Evolutionary conservation across 2,113 vertebrate genomes (phyloP).

Genomic region (Otocyon megalotis): DNA sequence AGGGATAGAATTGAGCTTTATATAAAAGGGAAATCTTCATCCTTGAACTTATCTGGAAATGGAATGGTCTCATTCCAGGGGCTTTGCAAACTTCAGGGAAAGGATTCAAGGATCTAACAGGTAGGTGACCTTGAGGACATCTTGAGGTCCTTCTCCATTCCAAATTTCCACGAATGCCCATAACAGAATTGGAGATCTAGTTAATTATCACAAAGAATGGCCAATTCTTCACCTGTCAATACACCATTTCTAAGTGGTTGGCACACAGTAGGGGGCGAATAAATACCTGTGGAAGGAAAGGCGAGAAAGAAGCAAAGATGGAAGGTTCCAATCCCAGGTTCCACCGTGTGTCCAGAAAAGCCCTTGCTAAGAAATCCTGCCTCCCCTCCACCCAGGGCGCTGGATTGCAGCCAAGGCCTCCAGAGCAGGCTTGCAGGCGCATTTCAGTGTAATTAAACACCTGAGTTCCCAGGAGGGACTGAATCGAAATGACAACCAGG

Average conservation of each 20-base stretch:
- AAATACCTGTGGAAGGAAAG: not conserved
- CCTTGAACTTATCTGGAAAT: not conserved
- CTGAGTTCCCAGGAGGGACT: not conserved
- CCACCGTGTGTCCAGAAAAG: not conserved
- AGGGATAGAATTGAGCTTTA: not conserved
- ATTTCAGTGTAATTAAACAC: conserved; percentile 58
- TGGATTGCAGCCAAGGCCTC: conserved; percentile 42
- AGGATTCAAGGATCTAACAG: not conserved
- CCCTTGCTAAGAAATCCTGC: not conserved
- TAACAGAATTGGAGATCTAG: not conserved
- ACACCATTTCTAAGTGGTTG: not conserved
- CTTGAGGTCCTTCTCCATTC: not conserved
- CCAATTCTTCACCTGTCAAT: not conserved
- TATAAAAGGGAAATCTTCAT: not conserved
- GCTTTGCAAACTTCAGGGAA: not conserved
- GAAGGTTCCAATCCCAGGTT: not conserved
- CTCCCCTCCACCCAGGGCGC: not conserved
- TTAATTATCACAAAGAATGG: not conserved
- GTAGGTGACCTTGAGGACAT: not conserved
- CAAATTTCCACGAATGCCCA: not conserved
- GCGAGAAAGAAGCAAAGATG: not conserved
- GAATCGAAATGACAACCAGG: not conserved
- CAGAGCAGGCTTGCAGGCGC: not conserved
- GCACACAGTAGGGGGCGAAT: not conserved
- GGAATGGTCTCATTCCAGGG: not conserved